A percentile compares a stretch with the other conserved stretches of the same genome.
These are phyloP conservation scores for Dryobota labecula DNA, from an alignment of 2,888 invertebrate species.

Conservation along the genomic window DNA sequence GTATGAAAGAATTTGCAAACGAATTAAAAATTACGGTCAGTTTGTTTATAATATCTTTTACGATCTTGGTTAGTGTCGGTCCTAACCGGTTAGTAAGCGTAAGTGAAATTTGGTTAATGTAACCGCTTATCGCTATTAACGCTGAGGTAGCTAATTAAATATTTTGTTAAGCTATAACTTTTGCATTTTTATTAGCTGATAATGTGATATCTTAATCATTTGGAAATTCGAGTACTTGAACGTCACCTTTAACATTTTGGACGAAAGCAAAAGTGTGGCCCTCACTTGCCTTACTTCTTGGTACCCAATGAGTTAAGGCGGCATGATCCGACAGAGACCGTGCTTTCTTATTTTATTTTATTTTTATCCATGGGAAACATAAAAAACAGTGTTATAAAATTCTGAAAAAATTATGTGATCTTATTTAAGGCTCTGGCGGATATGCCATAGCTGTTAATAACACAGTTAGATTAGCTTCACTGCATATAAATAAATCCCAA, in stretches of 20 bases:
- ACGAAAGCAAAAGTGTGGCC: conserved; percentile 7
- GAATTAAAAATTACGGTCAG: conserved; percentile 56
- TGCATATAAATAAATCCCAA: too few relatives aligned
- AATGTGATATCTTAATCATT: conserved; percentile 73
- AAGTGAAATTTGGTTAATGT: conserved; percentile 75
- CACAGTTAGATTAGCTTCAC: too few relatives aligned
- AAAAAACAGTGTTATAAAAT: too few relatives aligned
- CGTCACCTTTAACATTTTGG: conserved; percentile 32
- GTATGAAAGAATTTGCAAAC: conserved; percentile 46
- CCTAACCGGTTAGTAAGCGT: conserved; percentile 54
- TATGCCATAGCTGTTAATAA: too few relatives aligned
- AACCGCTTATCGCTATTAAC: conserved; percentile 65
- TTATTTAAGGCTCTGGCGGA: too few relatives aligned
- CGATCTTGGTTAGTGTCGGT: conserved; percentile 24
- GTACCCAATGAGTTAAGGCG: conserved; percentile 2
- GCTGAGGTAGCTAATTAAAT: conserved; percentile 70
- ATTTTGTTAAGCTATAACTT: conserved; percentile 63
- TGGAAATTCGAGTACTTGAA: conserved; percentile 48
- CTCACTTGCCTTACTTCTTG: conserved; percentile 5
- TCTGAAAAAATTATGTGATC: too few relatives aligned
- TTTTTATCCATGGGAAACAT: too few relatives aligned
- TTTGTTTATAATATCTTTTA: conserved; percentile 53
- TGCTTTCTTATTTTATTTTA: too few relatives aligned
- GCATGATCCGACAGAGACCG: too few relatives aligned
- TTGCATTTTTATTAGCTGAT: conserved; percentile 67